Evolutionary conservation across 1,140 invertebrate genomes (phyloP), one percentile per base, ranked within the genome.

Genomic region (Drosophila gunungcola): DNA sequence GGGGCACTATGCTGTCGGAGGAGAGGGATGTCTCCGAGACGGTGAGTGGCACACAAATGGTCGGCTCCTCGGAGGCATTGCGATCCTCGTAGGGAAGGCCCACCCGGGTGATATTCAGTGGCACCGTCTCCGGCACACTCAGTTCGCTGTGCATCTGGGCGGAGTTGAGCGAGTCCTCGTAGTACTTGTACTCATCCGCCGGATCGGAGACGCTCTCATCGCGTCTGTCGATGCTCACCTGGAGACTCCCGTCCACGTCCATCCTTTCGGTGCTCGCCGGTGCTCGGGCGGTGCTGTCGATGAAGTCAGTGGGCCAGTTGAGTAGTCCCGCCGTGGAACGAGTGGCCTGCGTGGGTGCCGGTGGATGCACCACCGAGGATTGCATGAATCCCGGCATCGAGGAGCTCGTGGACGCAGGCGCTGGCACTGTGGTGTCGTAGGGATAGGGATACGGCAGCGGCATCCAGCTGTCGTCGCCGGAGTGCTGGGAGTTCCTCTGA

Each of bases 251-350:
- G 6, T 77, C 79, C 2, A 65, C 53, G 6, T 77, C 79, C 2
- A 65, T 43, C 29, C 53, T 12, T 4, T 83, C 79, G 10, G 57
- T 60, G 25, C 77, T 80, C 6, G 62, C 56, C 11, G 61, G 61
- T 79, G 32, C 42, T 77, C 16, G 16, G 7, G 73, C 72, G 12
- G 74, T n/a, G 12, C 48, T 70, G 10, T 78, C 74, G 2, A 91
- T 53, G 45, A 91, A 91, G 49, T 91, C 90, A 2, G 85, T 88
- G 34, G 90, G 90, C 90, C 90, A 91, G 51, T 79, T 91, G 6
- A 83, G 75, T 2, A 74, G 63, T 4, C 69, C 48, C 5, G 70
- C 62, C 2, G 83, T 84, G 32, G 80, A 64, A 21, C 85, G 67
- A 10, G 60, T 62, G 34, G 60, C 42, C 25, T 72, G 73, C 0